These are phyloP conservation scores for Harpagifer antarcticus DNA, from an alignment of 2,797 vertebrate genomes.

Conservation along the genomic window DNA sequence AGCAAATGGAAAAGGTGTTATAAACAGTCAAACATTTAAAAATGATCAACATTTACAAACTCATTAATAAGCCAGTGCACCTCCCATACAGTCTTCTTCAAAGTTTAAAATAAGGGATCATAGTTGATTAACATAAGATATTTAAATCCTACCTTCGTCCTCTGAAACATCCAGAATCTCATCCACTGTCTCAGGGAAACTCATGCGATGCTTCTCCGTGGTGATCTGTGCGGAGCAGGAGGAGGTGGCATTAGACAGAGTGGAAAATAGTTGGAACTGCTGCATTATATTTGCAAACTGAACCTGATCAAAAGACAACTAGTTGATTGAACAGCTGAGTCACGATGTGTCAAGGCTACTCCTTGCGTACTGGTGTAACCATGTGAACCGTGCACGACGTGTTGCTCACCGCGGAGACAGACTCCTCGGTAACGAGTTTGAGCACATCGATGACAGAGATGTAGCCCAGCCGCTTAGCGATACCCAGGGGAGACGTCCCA, in stretches of 20 bases:
- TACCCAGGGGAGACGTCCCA: slow-evolving; percentile 95
- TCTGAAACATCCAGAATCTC: slow-evolving; percentile 98
- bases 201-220: slow-evolving; percentile 96
- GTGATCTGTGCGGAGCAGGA: slow-evolving; percentile 75
- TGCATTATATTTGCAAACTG: slow-evolving; percentile 11
- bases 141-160: slow-evolving; percentile 91
- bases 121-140: background rate
- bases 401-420: slow-evolving; percentile 86
- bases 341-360: slow-evolving; percentile 7
- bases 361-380: slow-evolving; percentile 29
- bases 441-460: slow-evolving; percentile 98
- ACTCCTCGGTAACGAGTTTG: slow-evolving; percentile 95
- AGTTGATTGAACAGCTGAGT: slow-evolving; percentile 27
- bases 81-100: slow-evolving; percentile 38
- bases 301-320: slow-evolving; percentile 6
- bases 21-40: slow-evolving; percentile 39
- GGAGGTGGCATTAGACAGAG: background rate
- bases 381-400: slow-evolving; percentile 33
- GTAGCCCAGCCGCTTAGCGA: slow-evolving; percentile 95
- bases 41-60: too few species aligned
- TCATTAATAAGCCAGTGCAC: slow-evolving; percentile 14
- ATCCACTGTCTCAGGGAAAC: slow-evolving; percentile 97
- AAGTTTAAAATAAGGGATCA: slow-evolving; percentile 53
- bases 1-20: slow-evolving; percentile 87
- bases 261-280: background rate